A percentile compares a stretch with the other conserved stretches of the same genome.
Evolutionary conservation across 2,113 vertebrate species (phyloP).

Genomic region (Hystrix cristata): DNA sequence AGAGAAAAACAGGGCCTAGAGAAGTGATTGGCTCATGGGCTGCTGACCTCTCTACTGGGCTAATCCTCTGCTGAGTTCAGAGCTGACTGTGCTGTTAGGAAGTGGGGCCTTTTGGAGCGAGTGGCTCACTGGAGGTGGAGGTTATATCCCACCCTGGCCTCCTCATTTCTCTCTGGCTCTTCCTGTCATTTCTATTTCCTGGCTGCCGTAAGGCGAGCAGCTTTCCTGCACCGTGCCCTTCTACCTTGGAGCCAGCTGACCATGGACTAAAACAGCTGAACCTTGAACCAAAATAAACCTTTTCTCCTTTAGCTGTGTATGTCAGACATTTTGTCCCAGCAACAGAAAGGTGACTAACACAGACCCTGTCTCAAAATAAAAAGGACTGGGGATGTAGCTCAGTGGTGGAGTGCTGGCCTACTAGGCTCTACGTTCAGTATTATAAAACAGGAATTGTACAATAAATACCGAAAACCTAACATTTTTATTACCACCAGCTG

Average conservation of each 20-base stretch:
- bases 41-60: background rate
- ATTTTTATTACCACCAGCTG: constrained; percentile 50
- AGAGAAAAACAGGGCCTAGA: background rate
- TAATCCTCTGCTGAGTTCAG: background rate
- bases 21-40: background rate
- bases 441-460: background rate
- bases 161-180: background rate
- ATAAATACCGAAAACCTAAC: background rate
- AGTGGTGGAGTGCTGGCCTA: background rate
- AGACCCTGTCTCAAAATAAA: background rate
- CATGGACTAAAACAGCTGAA: background rate
- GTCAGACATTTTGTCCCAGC: background rate
- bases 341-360: background rate
- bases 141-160: background rate
- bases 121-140: background rate
- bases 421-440: background rate
- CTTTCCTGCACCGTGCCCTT: background rate
- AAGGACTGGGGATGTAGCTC: background rate
- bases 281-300: background rate
- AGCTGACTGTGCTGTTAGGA: background rate
- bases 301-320: background rate
- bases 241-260: background rate
- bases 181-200: background rate
- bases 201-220: background rate
- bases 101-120: background rate